A percentile compares a stretch with the other conserved stretches of the same genome.
These are phyloP conservation scores for Chlorodrepanis virens DNA, from an alignment of 2,113 vertebrate species.

Conservation along the genomic window DNA sequence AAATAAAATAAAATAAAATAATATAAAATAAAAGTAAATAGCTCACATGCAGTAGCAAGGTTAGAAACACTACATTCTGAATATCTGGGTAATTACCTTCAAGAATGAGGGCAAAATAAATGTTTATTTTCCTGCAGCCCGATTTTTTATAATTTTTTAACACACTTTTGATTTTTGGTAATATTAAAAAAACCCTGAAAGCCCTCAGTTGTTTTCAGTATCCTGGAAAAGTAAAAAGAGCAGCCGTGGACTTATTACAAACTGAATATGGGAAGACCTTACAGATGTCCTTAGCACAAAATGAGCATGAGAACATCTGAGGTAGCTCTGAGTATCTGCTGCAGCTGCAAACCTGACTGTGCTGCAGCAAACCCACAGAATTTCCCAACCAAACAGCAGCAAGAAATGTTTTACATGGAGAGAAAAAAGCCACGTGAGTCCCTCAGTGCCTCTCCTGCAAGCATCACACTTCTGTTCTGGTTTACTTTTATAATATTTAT, in stretches of 20 bases:
- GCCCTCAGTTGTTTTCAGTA: background rate
- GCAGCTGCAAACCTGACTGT: accelerated
- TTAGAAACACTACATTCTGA: background rate
- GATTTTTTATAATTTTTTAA: background rate
- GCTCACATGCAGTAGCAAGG: background rate
- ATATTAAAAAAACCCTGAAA: accelerated
- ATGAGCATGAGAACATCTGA: accelerated
- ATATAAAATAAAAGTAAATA: background rate
- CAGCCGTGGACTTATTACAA: background rate
- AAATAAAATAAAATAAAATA: background rate
- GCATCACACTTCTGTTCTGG: background rate
- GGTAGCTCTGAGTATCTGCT: accelerated
- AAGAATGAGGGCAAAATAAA: background rate
- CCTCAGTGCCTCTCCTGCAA: background rate
- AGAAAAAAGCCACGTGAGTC: background rate
- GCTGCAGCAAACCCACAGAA: background rate
- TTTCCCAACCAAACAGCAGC: background rate
- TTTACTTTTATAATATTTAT: background rate
- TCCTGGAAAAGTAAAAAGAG: background rate
- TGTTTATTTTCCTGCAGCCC: accelerated
- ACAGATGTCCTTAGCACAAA: background rate
- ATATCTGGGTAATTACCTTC: background rate
- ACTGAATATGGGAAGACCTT: accelerated
- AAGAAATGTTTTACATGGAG: background rate
- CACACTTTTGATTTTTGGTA: background rate